Percentiles rank a stretch among this genome's conserved stretches.
Evolutionary conservation across 2,888 invertebrate genomes (phyloP).

Genomic region (Leptothorax acervorum): DNA sequence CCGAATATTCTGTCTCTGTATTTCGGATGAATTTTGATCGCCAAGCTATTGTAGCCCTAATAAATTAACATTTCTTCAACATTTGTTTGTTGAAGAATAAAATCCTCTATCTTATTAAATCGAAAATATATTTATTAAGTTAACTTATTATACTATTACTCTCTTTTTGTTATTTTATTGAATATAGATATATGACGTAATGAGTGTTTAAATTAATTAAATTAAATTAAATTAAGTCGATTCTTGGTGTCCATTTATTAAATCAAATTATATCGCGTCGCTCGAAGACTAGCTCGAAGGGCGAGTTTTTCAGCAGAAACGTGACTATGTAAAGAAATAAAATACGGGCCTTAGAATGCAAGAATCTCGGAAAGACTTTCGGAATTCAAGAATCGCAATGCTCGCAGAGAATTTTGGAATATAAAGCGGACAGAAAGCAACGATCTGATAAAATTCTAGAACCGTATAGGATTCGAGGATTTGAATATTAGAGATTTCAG

Average conservation of each 20-base stretch:
- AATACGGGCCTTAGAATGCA: background rate
- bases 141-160: background rate
- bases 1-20: background rate
- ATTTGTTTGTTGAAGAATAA: background rate
- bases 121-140: background rate
- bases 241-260: background rate
- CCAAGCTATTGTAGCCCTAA: background rate
- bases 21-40: background rate
- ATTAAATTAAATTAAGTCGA: conserved; percentile 4
- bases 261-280: background rate
- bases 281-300: background rate
- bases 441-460: conserved; percentile 2
- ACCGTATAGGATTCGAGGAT: background rate
- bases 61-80: background rate
- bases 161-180: background rate
- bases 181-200: background rate
- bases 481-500: conserved; percentile 20
- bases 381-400: background rate
- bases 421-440: background rate
- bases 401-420: conserved; percentile 6
- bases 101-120: background rate
- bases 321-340: background rate
- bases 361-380: background rate
- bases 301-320: background rate
- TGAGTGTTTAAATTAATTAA: conserved; percentile 6